phyloP scores from a whole-genome alignment of 2,888 invertebrate species.

The Lydus trimaculatus region DNA sequence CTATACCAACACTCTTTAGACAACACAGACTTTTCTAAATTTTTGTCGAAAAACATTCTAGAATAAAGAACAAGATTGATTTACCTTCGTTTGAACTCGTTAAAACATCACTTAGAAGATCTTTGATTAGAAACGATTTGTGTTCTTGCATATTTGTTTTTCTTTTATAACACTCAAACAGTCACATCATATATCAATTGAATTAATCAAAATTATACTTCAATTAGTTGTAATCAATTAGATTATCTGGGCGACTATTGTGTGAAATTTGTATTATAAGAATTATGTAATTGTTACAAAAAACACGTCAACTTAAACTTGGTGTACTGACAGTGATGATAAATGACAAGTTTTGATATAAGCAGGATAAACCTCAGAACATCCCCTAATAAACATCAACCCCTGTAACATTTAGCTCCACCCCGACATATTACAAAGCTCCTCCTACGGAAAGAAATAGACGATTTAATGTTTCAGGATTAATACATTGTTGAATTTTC shows the following conservation, averaged over 20 bases:
- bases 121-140: constrained; percentile 86
- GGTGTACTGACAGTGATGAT: constrained; percentile 38
- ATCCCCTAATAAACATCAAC: constrained; percentile 43
- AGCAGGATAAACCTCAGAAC: constrained; percentile 45
- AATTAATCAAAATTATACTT: constrained; percentile 1
- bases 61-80: not conserved
- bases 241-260: too few relatives aligned
- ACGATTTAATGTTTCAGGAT: not conserved
- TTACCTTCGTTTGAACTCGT: constrained; percentile 40
- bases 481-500: not conserved
- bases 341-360: constrained; percentile 46
- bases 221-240: not conserved
- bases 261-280: not conserved
- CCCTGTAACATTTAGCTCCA: constrained; percentile 42
- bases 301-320: constrained; percentile 17
- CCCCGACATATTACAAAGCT: constrained; percentile 35
- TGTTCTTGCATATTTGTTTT: constrained; percentile 64
- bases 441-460: constrained; percentile 24
- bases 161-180: constrained; percentile 9
- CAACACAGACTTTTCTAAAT: not conserved
- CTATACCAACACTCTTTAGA: not conserved
- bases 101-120: constrained; percentile 81
- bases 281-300: too few relatives aligned
- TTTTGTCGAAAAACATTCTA: not conserved
- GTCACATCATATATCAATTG: constrained; percentile 11